Evolutionary conservation across 1,140 invertebrate species (phyloP).

Genomic region (Globodera ellingtonae): DNA sequence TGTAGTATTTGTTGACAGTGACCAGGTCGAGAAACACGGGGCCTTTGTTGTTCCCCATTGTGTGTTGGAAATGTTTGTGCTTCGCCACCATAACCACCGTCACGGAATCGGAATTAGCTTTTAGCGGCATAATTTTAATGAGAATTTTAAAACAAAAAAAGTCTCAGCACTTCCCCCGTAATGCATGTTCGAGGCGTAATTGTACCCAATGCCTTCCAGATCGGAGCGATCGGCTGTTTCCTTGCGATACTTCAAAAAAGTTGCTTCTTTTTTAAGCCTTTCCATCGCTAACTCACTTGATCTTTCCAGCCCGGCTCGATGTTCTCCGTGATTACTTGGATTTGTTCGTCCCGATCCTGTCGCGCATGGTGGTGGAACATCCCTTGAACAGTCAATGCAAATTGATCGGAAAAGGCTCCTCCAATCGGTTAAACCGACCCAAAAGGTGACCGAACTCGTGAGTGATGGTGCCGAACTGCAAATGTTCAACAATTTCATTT

Average conservation of each 20-base stretch:
- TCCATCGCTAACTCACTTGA: conserved; percentile 15
- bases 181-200: conserved; percentile 49
- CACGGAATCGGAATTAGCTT: conserved; percentile 24
- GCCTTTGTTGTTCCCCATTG: conserved; percentile 29
- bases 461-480: conserved; percentile 47
- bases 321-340: conserved; percentile 40
- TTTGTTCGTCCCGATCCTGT: conserved; percentile 36
- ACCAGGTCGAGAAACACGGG: conserved; percentile 31
- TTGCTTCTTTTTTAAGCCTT: background rate
- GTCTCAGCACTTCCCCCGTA: conserved; percentile 31
- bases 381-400: conserved; percentile 15
- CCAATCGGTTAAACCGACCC: background rate
- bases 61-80: conserved; percentile 32
- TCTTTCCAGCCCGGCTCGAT: conserved; percentile 33
- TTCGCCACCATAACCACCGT: conserved; percentile 34
- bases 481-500: background rate
- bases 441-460: conserved; percentile 47
- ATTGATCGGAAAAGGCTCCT: conserved; percentile 1
- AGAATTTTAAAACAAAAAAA: background rate
- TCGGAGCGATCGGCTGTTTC: conserved; percentile 32
- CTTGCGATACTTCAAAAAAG: conserved; percentile 29
- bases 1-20: conserved; percentile 32
- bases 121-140: background rate
- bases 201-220: conserved; percentile 44
- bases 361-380: conserved; percentile 46